Percentiles rank a stretch among this genome's conserved stretches.
These are phyloP conservation scores for Scaeva pyrastri DNA, from an alignment of 2,888 invertebrate species.

Conservation along the genomic window DNA sequence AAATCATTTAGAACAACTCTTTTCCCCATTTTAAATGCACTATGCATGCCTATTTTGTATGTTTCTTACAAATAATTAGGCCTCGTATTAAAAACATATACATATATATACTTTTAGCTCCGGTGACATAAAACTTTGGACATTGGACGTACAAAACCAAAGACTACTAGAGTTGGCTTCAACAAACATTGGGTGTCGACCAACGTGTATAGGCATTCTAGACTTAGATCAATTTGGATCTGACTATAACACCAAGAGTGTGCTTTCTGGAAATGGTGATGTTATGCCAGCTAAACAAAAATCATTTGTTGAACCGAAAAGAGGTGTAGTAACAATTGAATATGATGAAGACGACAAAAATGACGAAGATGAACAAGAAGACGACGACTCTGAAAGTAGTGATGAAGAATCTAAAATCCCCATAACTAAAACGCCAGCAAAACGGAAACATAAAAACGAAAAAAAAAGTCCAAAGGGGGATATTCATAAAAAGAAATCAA, in stretches of 20 bases:
- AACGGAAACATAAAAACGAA: neutral
- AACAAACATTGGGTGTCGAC: constrained; percentile 88
- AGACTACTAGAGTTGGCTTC: constrained; percentile 85
- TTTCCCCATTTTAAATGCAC: too few species aligned
- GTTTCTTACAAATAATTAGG: too few species aligned
- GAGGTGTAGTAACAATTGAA: constrained; percentile 81
- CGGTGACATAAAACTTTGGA: constrained; percentile 92
- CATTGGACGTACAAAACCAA: constrained; percentile 79
- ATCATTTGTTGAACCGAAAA: constrained; percentile 50
- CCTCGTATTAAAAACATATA: too few species aligned
- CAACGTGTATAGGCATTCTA: constrained; percentile 89
- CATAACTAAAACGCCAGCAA: neutral
- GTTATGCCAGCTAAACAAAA: constrained; percentile 7
- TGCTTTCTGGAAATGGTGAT: neutral
- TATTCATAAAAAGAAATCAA: neutral
- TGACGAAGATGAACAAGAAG: constrained; percentile 24
- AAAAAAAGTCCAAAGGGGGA: neutral
- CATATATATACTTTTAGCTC: constrained; percentile 85
- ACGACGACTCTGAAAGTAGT: constrained; percentile 39
- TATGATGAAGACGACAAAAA: constrained; percentile 77
- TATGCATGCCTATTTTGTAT: too few species aligned
- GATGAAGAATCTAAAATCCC: constrained; percentile 44
- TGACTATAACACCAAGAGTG: constrained; percentile 59
- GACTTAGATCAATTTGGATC: constrained; percentile 81
- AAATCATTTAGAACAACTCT: too few species aligned